Base-by-base conservation (phyloP, 1,140 invertebrate genomes). In the Drosophila virilis region DNA sequence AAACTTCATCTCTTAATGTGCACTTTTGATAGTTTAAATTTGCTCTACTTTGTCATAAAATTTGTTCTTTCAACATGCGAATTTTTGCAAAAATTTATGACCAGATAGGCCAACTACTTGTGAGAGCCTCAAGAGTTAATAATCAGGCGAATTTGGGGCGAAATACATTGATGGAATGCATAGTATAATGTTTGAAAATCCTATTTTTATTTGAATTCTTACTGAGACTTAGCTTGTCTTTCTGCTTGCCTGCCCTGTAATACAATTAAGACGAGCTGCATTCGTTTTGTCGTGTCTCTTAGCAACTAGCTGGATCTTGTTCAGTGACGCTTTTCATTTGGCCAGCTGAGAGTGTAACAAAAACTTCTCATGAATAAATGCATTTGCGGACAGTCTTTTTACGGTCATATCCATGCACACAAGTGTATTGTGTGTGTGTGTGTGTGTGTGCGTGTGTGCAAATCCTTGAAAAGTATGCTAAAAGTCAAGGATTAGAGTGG, bases 321-420 rank as follows among this genome's bases (percentile, higher is more conserved):
- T 6, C 59, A 55, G 17, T 37, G 50, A 40, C 42, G 48, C 43
- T 65, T 58, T 71, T 55, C 45, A 35, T 58, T 62, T 64, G 38
- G 45, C 17, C 37, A 43, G 28, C 50, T 60, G 76, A 42, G 48
- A 62, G 60, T 64, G 61, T 42, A 40, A 52, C 46, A 62, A 74
- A 61, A 78, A 72, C 33, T 62, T 76, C 59, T 61, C 64, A 85
- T 85, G 82, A 72, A 85, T 78, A 88, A 78, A 86, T 85, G 82
- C 75, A 80, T 61, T 73, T 77, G 50, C 40, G 60, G 45, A 58
- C 60, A 54, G 70, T 48, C 52, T 77, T 68, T 85, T 74, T 77
- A 64, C 48, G 59, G 68, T 80, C 78, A 69, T 46, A 55, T 46
- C 15, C 15, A 43, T 46, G 13, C 40, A 54, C 33, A 32, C 48